Base-by-base conservation (phyloP, 2,888 invertebrate species). In the Cerastoderma edule region DNA sequence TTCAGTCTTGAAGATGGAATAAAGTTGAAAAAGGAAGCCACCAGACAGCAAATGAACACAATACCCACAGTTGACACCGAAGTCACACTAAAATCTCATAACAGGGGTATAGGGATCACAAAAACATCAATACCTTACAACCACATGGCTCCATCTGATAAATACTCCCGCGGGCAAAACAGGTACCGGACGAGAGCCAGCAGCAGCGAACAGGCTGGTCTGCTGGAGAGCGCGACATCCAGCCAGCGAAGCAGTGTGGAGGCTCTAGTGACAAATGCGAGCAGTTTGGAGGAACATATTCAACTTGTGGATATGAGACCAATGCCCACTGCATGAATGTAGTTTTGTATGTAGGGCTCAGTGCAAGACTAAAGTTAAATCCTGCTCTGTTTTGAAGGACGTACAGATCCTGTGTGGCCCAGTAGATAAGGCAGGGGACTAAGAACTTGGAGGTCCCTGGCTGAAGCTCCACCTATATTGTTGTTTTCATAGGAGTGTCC, bases 211-310 rank as follows among this genome's bases (percentile, higher is more conserved):
- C 87, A 85, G 64, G 84, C 85, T 8, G 85, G 85, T 24, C 65
- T 87, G 33, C 68, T 87, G 44, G 87, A 87, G 68, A 87, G 87
- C 75, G 84, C 83, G 6, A 84, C 83, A 24, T 87, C 87, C 3
- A 85, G 87, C 70, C 84, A 83, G 56, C 73, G 83, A n/a, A 85
- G 85, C 63, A 87, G 84, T 72, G 79, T 81, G 10, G 83, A 79
- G 44, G 82, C 66, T 0, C 66, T 82, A 5, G 74, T 76, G 1
- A 72, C 72, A 10, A 57, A 70, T n/a, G 53, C 44, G 16, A 67
- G 68, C 27, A 78, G 81, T 54, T 75, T 72, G 1, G 78, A 74
- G 46, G 80, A 80, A 56, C 75, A 72, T 67, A 73, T 81, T 39
- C 69, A 75, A 19, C 68, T 81, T 10, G 78, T 75, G 1, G 75